phyloP scores from a whole-genome alignment of 1,140 invertebrate species.

The Monochamus saltuarius region DNA sequence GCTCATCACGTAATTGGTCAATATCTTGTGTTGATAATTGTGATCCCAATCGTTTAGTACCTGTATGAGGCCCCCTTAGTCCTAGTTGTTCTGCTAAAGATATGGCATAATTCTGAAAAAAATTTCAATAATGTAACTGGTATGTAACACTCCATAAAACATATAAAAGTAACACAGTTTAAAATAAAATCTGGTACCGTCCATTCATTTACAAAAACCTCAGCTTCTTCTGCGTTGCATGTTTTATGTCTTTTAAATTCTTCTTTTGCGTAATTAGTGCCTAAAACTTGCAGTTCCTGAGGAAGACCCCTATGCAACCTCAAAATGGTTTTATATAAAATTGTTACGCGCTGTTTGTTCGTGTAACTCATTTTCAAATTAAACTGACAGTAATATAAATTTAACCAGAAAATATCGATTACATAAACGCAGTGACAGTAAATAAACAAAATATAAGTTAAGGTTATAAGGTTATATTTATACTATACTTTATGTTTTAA shows the following conservation, averaged over 20 bases:
- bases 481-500: no score
- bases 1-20: constrained; percentile 75
- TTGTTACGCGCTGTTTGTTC: constrained; percentile 69
- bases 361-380: constrained; percentile 25
- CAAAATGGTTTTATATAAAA: constrained; percentile 87
- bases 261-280: constrained; percentile 82
- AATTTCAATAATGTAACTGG: not conserved
- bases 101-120: constrained; percentile 72
- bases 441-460: no score
- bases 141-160: constrained; percentile 4
- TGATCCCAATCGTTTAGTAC: constrained; percentile 60
- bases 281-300: constrained; percentile 69
- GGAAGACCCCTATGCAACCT: constrained; percentile 82
- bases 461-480: no score
- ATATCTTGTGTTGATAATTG: constrained; percentile 63
- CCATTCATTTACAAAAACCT: constrained; percentile 86
- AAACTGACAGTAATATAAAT: no score
- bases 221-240: constrained; percentile 68
- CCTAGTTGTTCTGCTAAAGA: constrained; percentile 72
- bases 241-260: constrained; percentile 86
- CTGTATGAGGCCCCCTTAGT: constrained; percentile 58
- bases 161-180: not conserved
- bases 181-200: constrained; percentile 61
- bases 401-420: no score
- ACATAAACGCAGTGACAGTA: no score